These are phyloP conservation scores for Diuraphis noxia DNA, from an alignment of 1,140 invertebrate species.

Conservation along the genomic window DNA sequence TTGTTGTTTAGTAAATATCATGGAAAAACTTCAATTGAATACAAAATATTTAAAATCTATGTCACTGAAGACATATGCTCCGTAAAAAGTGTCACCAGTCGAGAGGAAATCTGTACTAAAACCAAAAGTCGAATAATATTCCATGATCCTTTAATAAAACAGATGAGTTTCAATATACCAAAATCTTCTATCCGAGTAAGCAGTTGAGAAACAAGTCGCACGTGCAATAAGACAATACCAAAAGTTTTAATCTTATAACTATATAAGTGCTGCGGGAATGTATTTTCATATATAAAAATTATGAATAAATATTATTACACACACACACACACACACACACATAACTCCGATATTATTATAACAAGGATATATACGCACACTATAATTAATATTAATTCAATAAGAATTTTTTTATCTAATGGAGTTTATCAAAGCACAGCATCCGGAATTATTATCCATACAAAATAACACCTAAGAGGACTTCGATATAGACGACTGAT, in stretches of 20 bases:
- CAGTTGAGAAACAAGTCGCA: neutral
- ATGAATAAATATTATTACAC: neutral
- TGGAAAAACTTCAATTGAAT: neutral
- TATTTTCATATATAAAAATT: neutral
- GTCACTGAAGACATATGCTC: neutral
- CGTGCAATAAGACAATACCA: conserved; percentile 12
- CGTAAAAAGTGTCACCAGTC: neutral
- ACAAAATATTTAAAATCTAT: neutral
- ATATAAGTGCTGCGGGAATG: neutral
- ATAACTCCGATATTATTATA: neutral
- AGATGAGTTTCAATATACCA: neutral
- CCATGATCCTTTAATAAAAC: neutral
- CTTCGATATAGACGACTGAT: neutral
- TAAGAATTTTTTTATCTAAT: neutral
- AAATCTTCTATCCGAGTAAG: neutral
- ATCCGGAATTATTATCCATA: neutral
- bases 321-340: too few species aligned
- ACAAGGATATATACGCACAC: neutral
- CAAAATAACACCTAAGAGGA: neutral
- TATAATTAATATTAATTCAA: neutral
- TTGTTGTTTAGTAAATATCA: neutral
- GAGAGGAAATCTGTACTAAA: neutral
- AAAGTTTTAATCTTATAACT: neutral
- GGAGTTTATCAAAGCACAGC: neutral
- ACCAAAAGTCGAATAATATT: neutral